Evolutionary conservation across 2,113 vertebrate genomes (phyloP), one percentile per base, ranked within the genome.

Genomic region (Sebastes schlegelii): DNA sequence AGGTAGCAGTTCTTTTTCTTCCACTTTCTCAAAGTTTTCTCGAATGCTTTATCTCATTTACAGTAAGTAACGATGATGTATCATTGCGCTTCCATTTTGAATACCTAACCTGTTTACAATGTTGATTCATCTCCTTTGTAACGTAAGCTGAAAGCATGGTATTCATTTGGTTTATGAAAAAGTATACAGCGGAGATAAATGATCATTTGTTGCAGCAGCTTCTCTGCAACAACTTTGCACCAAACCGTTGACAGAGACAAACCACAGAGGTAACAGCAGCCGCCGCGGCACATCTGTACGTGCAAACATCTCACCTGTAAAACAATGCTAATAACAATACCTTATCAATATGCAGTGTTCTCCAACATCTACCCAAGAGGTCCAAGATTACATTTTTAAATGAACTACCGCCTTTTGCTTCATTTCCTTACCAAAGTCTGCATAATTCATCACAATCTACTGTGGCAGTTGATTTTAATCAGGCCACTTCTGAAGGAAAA

Each of bases 371-470:
- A 91, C 86, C 86, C 91, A 86, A 94, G 88, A 90, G 84, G 69
- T 82, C 65, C 74, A 14, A 80, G 77, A 94, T 94, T 86, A 89
- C 72, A 91, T 91, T 92, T 93, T 94, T 81, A 94, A 93, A 92
- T 80, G 55, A 93, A 89, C 80, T 72, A 66, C 73, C 42, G 70
- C 86, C 79, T 87, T 91, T 91, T 88, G 67, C 91, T 94, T 93
- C 84, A 90, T 93, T 94, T 93, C 89, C 85, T 86, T 68, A 60
- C 83, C 64, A 69, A 88, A 83, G 85, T 91, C 87, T 94, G 90
- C 91, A 95, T 95, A 95, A 95, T 96, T 95, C 84, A 95, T 95
- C 88, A 91, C 75, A 89, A 91, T 91, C 74, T 84, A 82, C 75
- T 17, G 62, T 77, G 80, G 79, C 80, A 82, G 83, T 90, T 92